A percentile compares a stretch with the other conserved stretches of the same genome.
Evolutionary conservation across 2,113 vertebrate genomes (phyloP).

Genomic region (Peromyscus maniculatus): DNA sequence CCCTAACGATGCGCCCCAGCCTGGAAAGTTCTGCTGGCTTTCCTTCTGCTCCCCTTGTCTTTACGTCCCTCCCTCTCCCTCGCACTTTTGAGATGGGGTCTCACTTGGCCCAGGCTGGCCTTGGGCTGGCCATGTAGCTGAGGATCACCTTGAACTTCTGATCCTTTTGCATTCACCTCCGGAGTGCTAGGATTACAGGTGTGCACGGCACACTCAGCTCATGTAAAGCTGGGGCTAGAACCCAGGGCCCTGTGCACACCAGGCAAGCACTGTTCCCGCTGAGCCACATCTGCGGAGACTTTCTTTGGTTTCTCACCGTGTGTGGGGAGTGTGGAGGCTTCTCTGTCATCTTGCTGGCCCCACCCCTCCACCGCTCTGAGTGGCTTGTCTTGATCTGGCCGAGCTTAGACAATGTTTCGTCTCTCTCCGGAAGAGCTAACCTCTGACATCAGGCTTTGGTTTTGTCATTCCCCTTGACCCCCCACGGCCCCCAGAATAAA

Average conservation of each 20-base stretch:
- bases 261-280: background rate
- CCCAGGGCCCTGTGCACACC: background rate
- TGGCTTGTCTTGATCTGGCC: background rate
- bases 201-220: too few species aligned
- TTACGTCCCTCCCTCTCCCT: background rate
- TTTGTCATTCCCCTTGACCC: background rate
- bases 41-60: background rate
- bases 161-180: background rate
- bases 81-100: background rate
- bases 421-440: background rate
- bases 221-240: background rate
- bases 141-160: background rate
- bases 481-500: background rate
- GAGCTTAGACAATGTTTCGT: background rate
- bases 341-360: background rate
- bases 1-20: too few species aligned
- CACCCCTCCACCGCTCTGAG: background rate
- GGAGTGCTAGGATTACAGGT: background rate
- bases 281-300: background rate
- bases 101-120: background rate
- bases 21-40: background rate
- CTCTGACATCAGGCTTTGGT: background rate
- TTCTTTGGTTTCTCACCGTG: background rate
- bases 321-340: background rate
- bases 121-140: background rate